These are phyloP conservation scores for Syrmaticus mikado DNA, from an alignment of 2,113 vertebrate genomes.

Conservation along the genomic window DNA sequence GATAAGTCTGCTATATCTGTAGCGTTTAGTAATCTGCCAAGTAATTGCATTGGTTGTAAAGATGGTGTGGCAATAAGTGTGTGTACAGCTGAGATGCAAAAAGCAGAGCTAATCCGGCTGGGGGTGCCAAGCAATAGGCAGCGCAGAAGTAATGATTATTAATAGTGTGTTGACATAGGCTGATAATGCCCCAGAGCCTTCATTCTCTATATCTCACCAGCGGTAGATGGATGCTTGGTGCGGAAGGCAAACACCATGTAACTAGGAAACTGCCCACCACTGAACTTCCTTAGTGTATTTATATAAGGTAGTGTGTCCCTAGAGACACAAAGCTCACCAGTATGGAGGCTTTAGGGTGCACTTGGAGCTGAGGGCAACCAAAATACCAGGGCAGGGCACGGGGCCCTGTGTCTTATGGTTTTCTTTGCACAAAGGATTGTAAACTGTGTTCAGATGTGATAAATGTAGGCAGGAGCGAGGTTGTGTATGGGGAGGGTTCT, in stretches of 20 bases:
- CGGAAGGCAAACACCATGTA: background rate
- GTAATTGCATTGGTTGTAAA: slow-evolving; percentile 26
- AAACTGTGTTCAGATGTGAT: background rate
- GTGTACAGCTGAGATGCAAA: background rate
- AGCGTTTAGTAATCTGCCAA: background rate
- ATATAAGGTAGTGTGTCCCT: rapidly evolving
- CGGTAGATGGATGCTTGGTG: background rate
- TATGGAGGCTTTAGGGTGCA: background rate
- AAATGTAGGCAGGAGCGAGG: background rate
- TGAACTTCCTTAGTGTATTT: background rate
- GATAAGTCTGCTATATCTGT: background rate
- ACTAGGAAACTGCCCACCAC: background rate
- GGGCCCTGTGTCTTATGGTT: rapidly evolving
- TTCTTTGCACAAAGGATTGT: background rate
- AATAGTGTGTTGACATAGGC: slow-evolving; percentile 39
- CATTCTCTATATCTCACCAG: background rate
- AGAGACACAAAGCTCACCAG: rapidly evolving
- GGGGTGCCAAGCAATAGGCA: slow-evolving; percentile 1
- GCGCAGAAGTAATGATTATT: slow-evolving; percentile 28
- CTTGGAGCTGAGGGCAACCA: too few species aligned
- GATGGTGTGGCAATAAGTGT: background rate
- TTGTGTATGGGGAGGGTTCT: background rate
- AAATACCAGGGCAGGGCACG: background rate
- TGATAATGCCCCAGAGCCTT: slow-evolving; percentile 32
- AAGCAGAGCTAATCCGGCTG: background rate